phyloP scores from a whole-genome alignment of 1,140 invertebrate genomes.

The Drosophila mayri region DNA sequence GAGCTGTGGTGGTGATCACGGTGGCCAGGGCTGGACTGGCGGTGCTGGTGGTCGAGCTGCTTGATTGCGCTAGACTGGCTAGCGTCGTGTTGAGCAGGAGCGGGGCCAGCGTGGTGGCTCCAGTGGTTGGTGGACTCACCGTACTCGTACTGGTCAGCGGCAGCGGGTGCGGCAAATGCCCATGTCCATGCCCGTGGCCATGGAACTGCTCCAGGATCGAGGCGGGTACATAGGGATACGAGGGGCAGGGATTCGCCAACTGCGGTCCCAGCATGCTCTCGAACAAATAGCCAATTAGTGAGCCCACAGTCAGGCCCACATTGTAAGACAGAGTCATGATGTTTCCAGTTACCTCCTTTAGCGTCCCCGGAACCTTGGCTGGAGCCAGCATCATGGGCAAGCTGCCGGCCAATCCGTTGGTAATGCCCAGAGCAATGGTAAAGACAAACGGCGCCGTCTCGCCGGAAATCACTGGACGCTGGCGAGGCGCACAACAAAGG shows the following conservation, averaged over 20 bases:
- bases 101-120: conserved; percentile 47
- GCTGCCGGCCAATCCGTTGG: conserved; percentile 94
- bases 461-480: conserved; percentile 89
- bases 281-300: conserved; percentile 92
- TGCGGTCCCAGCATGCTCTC: conserved; percentile 90
- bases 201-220: conserved; percentile 59
- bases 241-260: conserved; percentile 84
- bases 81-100: conserved; percentile 71
- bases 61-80: conserved; percentile 15
- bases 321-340: conserved; percentile 97
- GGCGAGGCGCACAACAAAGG: conserved; percentile 91
- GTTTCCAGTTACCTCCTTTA: conserved; percentile 93
- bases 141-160: conserved; percentile 57
- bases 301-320: conserved; percentile 92
- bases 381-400: conserved; percentile 96
- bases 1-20: conserved; percentile 69
- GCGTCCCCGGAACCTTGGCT: conserved; percentile 91
- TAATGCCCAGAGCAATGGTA: conserved; percentile 91
- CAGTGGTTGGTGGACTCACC: conserved; percentile 33
- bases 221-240: conserved; percentile 69
- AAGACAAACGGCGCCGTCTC: conserved; percentile 88
- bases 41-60: conserved; percentile 34
- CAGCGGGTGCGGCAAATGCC: conserved; percentile 47
- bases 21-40: conserved; percentile 63
- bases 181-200: conserved; percentile 34